Base-by-base conservation (phyloP, 2,797 vertebrate species). In the Florisuga fusca region DNA sequence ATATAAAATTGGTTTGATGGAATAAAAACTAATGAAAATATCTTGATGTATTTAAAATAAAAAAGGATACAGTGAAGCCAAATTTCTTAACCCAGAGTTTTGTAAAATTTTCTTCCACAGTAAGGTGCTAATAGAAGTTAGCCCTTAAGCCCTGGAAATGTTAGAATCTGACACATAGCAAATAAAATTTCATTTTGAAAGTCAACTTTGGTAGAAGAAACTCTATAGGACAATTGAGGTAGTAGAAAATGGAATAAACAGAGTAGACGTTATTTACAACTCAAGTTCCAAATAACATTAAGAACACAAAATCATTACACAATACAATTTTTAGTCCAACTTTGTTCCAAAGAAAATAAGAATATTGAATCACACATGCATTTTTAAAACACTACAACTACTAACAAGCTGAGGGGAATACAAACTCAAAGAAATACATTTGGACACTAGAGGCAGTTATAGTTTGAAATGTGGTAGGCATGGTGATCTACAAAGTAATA, bases 201-300 rank as follows among this genome's bases (percentile, higher is more conserved):
- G 98, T 98, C 98, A 99, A 98, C 98, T 99, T 99, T 99, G 98
- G 98, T 99, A 99, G 98, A 99, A 98, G 98, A 98, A 98, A 98
- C 98, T 98, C 98, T 99, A 98, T 98, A 98, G 98, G 98, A 98
- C 98, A 98, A 98, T 98, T 99, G 98, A 99, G 98, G 98, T 99
- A 99, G 98, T 98, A 98, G 98, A 99, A 98, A 98, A 96, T 98
- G 98, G 98, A 98, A 98, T 98, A 98, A 98, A 99, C 98, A 98
- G 98, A 99, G 98, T 98, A 98, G 98, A 98, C 97, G 88, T 98
- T 98, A 98, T 98, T 98, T 98, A 98, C 98, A 98, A 98, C 96
- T 98, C 94, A 98, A 98, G 98, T 98, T 99, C 98, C 98, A 98
- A 98, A 98, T 98, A 98, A 99, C 98, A 98, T 98, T 98, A 98